Percentiles rank a stretch among this genome's conserved stretches.
Evolutionary conservation across 2,797 vertebrate genomes (phyloP).

Genomic region (Cynopterus sphinx): DNA sequence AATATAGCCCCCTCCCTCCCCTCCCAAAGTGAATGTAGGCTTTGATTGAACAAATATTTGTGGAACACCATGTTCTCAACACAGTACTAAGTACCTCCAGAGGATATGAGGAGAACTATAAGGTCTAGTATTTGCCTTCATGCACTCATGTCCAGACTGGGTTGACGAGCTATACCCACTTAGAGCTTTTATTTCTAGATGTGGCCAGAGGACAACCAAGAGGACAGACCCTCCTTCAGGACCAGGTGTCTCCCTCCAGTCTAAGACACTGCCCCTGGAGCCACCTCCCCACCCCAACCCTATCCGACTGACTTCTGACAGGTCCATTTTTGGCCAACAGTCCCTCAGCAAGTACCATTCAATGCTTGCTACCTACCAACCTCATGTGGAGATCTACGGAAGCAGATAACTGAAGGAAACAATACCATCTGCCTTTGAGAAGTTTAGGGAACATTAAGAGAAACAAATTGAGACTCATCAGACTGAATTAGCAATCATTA

Average conservation of each 20-base stretch:
- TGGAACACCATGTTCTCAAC: not conserved
- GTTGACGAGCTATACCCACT: not conserved
- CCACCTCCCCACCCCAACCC: not conserved
- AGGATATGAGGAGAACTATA: not conserved
- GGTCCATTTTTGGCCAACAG: not conserved
- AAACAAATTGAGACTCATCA: not conserved
- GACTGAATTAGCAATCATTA: not conserved
- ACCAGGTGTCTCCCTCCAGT: not conserved
- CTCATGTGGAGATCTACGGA: not conserved
- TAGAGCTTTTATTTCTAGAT: not conserved
- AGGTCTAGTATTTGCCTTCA: not conserved
- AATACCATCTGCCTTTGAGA: not conserved
- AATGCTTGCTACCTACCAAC: not conserved
- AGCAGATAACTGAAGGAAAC: not conserved
- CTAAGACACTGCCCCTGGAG: not conserved
- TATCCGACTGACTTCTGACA: not conserved
- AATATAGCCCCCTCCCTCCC: not conserved
- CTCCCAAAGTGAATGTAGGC: not conserved
- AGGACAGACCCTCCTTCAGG: not conserved
- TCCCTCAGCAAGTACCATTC: not conserved
- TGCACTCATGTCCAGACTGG: not conserved
- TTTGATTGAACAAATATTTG: not conserved
- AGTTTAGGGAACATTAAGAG: not conserved
- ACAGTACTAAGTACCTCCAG: not conserved
- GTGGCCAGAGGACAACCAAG: constrained; percentile 2